Evolutionary conservation across 2,113 vertebrate genomes (phyloP).

Genomic region (Thinocorus orbignyianus): DNA sequence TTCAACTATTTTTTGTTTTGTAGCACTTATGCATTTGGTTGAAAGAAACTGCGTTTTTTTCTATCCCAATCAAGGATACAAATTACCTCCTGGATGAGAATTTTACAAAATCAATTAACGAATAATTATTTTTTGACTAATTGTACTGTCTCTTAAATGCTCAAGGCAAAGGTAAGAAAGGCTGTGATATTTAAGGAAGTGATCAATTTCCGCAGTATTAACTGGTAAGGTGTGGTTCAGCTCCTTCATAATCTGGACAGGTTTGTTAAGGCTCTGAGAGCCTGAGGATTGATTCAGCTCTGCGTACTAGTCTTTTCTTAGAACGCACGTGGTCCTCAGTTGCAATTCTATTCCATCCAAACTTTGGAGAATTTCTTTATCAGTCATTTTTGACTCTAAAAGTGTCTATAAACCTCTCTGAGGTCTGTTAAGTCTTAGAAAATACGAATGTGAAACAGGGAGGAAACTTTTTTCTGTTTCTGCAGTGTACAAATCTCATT

Average conservation of each 20-base stretch:
- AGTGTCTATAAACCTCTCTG: neutral
- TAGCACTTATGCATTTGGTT: neutral
- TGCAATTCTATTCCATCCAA: neutral
- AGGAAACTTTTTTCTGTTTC: neutral
- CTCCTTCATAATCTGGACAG: neutral
- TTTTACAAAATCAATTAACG: conserved; percentile 25
- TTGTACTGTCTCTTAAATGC: neutral
- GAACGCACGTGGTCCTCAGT: rapidly evolving
- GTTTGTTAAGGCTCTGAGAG: neutral
- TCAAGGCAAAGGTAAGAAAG: neutral
- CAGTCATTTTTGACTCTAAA: neutral
- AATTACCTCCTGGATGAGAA: neutral
- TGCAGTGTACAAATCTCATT: neutral
- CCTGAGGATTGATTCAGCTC: neutral
- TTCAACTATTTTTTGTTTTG: neutral
- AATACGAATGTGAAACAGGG: neutral
- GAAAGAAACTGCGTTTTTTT: neutral
- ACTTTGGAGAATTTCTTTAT: neutral
- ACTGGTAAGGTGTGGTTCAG: neutral
- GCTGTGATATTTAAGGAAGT: neutral
- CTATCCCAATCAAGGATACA: neutral
- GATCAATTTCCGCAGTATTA: conserved; percentile 5
- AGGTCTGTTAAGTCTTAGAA: neutral
- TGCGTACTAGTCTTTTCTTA: neutral
- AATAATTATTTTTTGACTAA: conserved; percentile 39